Base-by-base conservation (phyloP, 2,888 invertebrate genomes). In the Lacanobia wlatinum region DNA sequence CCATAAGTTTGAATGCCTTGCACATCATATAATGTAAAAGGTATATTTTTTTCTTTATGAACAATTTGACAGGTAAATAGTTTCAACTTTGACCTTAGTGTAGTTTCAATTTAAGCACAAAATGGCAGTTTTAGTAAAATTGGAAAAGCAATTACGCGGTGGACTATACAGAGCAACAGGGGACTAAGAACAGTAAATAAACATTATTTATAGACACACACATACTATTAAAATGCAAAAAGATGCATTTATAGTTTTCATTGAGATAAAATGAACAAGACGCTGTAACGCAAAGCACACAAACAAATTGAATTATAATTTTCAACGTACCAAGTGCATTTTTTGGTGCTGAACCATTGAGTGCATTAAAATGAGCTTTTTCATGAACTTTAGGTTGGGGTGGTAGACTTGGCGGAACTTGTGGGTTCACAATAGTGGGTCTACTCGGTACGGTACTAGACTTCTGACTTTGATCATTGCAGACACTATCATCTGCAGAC, bases 401-500 rank as follows among this genome's bases (percentile, higher is more conserved):
- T 82, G 72, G 84, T 64, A 75, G 87, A 68, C 79, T 78, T 82
- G 78, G 87, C 55, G 56, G 85, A 64, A 78, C 76, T 83, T 91
- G 88, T 85, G 90, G 92, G 78, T 87, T 91, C 88, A 88, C 90
- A 80, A 84, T 90, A 84, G 91, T 89, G 78, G 92, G 89, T 92
- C 94, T 94, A 92, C 88, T 91, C 85, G 88, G 90, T 77, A 78
- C 76, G 84, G 84, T 92, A 92, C 89, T 90, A 89, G 93, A 92
- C 93, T 94, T 96, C 92, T 90, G 95, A 89, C 88, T 94, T 90
- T 59, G 59, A 59, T 95, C 96, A 86, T 90, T 94, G 94, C 94
- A 94, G 92, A 95, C 93, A 84, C 87, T 94, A 87, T 95, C 95
- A 95, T 96, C 96, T 96, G 96, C 92, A 91, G 92, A 95, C 88